Evolutionary conservation across 2,888 invertebrate species (phyloP).

Genomic region (Abrostola tripartita): DNA sequence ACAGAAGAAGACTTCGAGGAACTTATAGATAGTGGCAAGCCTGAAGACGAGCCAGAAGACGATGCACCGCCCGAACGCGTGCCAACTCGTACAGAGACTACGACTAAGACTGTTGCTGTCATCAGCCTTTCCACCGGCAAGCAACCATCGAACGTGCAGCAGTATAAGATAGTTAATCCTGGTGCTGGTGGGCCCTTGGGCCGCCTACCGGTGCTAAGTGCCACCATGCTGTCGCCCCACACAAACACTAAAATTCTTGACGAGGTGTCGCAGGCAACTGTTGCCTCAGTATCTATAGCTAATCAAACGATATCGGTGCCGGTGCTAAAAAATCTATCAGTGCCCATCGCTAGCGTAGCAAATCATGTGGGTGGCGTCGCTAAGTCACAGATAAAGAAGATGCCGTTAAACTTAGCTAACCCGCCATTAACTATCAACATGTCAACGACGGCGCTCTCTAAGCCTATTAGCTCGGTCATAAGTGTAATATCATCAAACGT

Average conservation of each 20-base stretch:
- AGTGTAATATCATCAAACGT: constrained; percentile 84
- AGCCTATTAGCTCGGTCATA: constrained; percentile 83
- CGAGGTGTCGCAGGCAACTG: constrained; percentile 89
- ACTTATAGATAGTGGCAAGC: constrained; percentile 89
- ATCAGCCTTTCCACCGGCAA: constrained; percentile 84
- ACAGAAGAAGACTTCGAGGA: constrained; percentile 91
- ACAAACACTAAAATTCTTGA: constrained; percentile 84
- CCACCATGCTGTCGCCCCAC: constrained; percentile 70
- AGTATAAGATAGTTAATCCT: constrained; percentile 81
- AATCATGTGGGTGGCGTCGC: constrained; percentile 63
- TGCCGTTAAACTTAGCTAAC: constrained; percentile 75
- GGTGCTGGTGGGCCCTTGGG: constrained; percentile 70
- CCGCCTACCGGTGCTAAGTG: constrained; percentile 79
- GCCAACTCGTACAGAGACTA: constrained; percentile 85
- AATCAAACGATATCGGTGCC: constrained; percentile 86
- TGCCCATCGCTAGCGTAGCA: constrained; percentile 67
- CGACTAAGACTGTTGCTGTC: constrained; percentile 86
- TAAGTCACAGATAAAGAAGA: constrained; percentile 61
- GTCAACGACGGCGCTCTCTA: constrained; percentile 76
- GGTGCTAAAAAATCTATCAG: constrained; percentile 80
- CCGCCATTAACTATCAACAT: constrained; percentile 76
- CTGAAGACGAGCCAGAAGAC: constrained; percentile 83
- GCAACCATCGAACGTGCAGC: constrained; percentile 78
- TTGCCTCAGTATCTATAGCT: constrained; percentile 85
- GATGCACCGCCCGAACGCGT: constrained; percentile 73